Conservation (phyloP, 2,888 invertebrate species). For the Molorchus minor region DNA sequence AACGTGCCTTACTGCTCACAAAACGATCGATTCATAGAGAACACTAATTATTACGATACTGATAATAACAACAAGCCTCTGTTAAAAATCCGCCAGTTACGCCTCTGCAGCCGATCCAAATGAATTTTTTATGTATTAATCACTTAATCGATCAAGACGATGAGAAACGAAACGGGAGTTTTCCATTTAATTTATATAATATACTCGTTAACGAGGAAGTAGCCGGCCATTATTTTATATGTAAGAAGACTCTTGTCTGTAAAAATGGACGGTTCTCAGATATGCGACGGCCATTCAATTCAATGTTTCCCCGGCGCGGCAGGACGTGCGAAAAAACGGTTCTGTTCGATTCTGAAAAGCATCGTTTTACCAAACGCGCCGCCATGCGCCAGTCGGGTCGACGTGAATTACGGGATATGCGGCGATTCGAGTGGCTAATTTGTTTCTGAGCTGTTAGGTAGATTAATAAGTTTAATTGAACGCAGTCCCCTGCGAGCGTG, state of each 20-base stretch:
- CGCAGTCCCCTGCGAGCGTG: neutral
- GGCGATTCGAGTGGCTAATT: conserved; percentile 8
- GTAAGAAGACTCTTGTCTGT: conserved; percentile 7
- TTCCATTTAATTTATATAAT: too few species aligned
- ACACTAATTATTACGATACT: too few species aligned
- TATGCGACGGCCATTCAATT: conserved; percentile 16
- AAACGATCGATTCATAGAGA: too few species aligned
- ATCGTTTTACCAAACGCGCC: neutral
- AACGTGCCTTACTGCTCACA: too few species aligned
- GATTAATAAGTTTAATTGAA: conserved; percentile 17
- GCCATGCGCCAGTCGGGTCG: conserved; percentile 12
- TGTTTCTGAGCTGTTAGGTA: conserved; percentile 5
- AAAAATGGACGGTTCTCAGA: conserved; percentile 12
- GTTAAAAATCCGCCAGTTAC: too few species aligned
- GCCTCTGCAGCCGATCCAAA: too few species aligned
- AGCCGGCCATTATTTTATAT: conserved; percentile 6
- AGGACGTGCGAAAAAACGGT: conserved; percentile 15
- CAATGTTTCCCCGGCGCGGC: too few species aligned
- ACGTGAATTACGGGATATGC: conserved; percentile 17
- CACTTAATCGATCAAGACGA: too few species aligned
- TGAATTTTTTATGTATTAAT: too few species aligned
- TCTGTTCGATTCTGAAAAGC: conserved; percentile 2
- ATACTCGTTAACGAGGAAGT: too few species aligned
- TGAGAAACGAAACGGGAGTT: too few species aligned
- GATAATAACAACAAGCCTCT: too few species aligned